Conservation (phyloP, 2,888 invertebrate genomes). For the Cephus nigrinus region DNA sequence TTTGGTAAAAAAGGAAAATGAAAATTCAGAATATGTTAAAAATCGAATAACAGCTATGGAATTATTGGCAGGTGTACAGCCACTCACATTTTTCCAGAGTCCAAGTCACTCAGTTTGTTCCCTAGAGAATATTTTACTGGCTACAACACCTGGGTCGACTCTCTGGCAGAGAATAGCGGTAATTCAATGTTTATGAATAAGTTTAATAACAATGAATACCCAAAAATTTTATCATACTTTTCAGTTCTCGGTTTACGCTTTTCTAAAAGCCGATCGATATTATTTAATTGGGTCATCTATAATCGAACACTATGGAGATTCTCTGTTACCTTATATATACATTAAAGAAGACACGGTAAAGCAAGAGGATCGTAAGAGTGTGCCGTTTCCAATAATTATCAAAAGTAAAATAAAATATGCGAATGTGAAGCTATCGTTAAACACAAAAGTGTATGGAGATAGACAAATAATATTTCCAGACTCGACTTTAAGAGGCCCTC, state of each 20-base stretch:
- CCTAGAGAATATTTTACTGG: constrained; percentile 48
- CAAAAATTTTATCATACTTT: constrained; percentile 9
- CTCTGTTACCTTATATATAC: constrained; percentile 57
- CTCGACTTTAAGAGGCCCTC: constrained; percentile 55
- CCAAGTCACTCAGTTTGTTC: constrained; percentile 46
- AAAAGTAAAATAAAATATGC: constrained; percentile 62
- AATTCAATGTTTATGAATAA: constrained; percentile 23
- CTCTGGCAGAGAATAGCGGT: constrained; percentile 62
- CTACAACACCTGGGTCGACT: constrained; percentile 51
- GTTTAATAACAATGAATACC: neutral
- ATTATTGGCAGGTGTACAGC: constrained; percentile 57
- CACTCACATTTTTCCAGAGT: constrained; percentile 52
- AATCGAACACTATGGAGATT: constrained; percentile 59
- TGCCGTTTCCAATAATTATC: constrained; percentile 55
- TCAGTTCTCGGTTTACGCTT: constrained; percentile 55
- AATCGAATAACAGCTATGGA: constrained; percentile 56
- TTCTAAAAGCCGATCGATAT: constrained; percentile 52
- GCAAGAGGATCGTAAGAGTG: constrained; percentile 26
- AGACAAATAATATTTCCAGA: constrained; percentile 58
- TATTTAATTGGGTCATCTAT: constrained; percentile 46
- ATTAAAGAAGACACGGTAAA: constrained; percentile 15
- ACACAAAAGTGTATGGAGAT: constrained; percentile 44
- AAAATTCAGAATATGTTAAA: constrained; percentile 43
- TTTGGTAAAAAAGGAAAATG: constrained; percentile 51
- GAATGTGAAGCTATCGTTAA: constrained; percentile 43